Evolutionary conservation across 37 sponge, comb jelly and placozoan genomes (phyloP), one percentile per base, ranked within the genome.

Genomic region (Halichondria panicea): DNA sequence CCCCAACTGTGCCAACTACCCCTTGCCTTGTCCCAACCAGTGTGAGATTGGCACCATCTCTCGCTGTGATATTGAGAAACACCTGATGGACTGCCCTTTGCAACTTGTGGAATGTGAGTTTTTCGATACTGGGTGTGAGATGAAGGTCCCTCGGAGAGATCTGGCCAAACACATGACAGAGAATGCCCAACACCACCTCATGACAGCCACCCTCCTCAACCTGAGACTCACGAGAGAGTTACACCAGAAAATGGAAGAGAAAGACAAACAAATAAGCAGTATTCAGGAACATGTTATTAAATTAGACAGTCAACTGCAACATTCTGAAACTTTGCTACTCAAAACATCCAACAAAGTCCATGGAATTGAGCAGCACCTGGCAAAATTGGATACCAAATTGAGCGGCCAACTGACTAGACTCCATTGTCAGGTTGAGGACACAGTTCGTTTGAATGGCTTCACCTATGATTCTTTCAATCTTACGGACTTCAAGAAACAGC

Each of bases 41-140:
- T 81, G 81, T 34, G 40, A 58, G 2, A 33, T 45, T 1, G 72
- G 52, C 7, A 21, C 53, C n/a, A 43, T 70, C 12, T 41, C 81
- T 15, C 60, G 71, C 42, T 63, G 65, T 39, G 55, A 72, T 24
- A 30, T 70, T 15, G 73, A 81, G 9, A 18, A 53, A 6, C 81
- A 81, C 39, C 4, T 36, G 72, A 61, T n/a, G 21, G 65, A 43
- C 72, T 81, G 81, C 52, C 81, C 65, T 3, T 4, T 52, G 22
- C 63, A 81, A 30, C 58, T 33, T 27, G 65, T 71, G 31, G 50
- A 21, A 31, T 81, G 81, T 36, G 81, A 81, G 63, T 81, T 43
- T 62, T 30, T 53, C 18, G 53, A 71, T 53, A 19, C 63, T 9
- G 81, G 81, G 19, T 81, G 81, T 64, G 34, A 48, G 0, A 37